Base-by-base conservation (phyloP, 2,888 invertebrate species). In the Eupithecia dodoneata region DNA sequence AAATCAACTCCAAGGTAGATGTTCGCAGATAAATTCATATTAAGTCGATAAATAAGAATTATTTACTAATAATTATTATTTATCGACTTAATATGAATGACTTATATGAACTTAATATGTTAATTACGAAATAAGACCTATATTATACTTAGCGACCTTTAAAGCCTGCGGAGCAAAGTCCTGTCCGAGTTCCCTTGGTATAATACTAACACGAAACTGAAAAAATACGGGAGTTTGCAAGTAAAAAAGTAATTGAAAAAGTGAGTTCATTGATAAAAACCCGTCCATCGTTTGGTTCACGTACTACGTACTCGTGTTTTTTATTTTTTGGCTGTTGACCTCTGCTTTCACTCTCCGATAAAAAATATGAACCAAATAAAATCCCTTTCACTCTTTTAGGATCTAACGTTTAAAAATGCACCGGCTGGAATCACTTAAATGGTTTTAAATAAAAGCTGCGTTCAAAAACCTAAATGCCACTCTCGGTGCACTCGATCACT, bases 391-490 rank as follows among this genome's bases (percentile, higher is more conserved):
- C 76, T 42, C 75, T 81, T 84, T 83, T 83, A 83, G 74, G 78
- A 82, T 87, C 88, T 88, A 87, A 86, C 86, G 81, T 76, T 81
- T 69, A 72, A 83, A 81, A 85, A 86, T 85, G 83, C 83, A 83
- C 82, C 79, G 75, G 71, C 72, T 52, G 70, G 73, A 82, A 78
- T 12, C 18, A 72, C 45, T 80, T 71, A 77, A 42, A 42, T 45
- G 45, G 70, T 70, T 47, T 45, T 49, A 69, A 70, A 47, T 70
- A 70, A 69, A 70, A 70, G 42, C 66, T 66, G 81, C 80, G 78
- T 80, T 83, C 15, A 67, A 76, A 83, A 83, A 72, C 70, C 78
- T 71, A 82, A 83, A 83, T 75, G 75, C 76, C 81, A 82, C 83
- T 83, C 72, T 85, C 83, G 77, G 78, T 83, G 47, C 42, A 55